These are phyloP conservation scores for Lepidotrigona ventralis DNA, from an alignment of 1,140 invertebrate genomes.

Conservation along the genomic window DNA sequence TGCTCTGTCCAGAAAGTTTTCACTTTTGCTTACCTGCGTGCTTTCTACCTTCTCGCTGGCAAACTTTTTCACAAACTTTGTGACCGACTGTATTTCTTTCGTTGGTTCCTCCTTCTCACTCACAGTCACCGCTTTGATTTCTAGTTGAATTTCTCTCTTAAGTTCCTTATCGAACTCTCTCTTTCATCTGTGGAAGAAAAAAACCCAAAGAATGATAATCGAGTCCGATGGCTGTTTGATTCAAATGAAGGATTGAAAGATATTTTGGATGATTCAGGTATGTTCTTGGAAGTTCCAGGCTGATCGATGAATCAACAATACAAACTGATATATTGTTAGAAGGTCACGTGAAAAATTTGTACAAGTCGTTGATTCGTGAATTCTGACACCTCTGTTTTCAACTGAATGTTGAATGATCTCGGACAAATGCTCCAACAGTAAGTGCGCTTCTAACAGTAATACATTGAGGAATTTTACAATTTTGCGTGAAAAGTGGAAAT, in stretches of 20 bases:
- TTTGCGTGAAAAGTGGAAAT: background rate
- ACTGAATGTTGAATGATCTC: background rate
- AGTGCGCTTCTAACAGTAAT: background rate
- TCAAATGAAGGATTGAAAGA: constrained; percentile 8
- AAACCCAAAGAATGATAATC: constrained; percentile 11
- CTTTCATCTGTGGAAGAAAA: background rate
- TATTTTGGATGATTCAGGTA: constrained; percentile 18
- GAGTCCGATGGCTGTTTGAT: background rate
- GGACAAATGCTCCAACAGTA: background rate
- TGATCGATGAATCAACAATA: background rate
- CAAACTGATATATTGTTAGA: background rate
- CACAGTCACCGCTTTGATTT: background rate
- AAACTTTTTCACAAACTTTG: background rate
- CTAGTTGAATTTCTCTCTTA: background rate
- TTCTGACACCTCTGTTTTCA: background rate
- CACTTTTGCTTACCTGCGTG: constrained; percentile 31
- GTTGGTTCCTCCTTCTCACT: constrained; percentile 6
- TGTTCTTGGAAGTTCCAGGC: background rate
- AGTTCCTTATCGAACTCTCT: background rate
- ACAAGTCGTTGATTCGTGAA: background rate
- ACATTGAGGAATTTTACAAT: background rate
- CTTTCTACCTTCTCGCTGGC: constrained; percentile 4
- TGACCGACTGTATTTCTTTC: background rate
- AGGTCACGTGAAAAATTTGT: background rate
- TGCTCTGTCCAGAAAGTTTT: constrained; percentile 56